Evolutionary conservation across 2,888 invertebrate genomes (phyloP).

Genomic region (Galerucella nymphaeae): DNA sequence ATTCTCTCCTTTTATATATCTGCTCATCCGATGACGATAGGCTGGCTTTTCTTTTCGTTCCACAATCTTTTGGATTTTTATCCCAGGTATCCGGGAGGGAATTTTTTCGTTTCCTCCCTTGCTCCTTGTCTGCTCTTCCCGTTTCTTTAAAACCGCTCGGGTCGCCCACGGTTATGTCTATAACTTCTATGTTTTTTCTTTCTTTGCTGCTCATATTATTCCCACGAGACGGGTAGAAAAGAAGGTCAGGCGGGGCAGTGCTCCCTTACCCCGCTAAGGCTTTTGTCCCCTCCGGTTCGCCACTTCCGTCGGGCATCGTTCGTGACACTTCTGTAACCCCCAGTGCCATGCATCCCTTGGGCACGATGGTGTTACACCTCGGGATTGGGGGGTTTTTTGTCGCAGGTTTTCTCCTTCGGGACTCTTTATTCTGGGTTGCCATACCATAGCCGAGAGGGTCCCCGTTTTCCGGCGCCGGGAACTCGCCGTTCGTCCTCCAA

Average conservation of each 20-base stretch:
- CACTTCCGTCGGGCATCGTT: no score
- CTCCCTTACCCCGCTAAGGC: neutral
- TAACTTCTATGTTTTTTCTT: neutral
- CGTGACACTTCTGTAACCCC: no score
- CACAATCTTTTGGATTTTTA: neutral
- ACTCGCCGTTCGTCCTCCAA: no score
- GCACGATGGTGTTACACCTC: no score
- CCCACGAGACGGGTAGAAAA: neutral
- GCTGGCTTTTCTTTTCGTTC: neutral
- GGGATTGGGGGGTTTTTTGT: no score
- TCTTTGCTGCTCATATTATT: neutral
- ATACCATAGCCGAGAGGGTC: no score
- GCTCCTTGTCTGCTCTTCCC: neutral
- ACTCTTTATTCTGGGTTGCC: no score
- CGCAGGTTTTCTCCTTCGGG: no score
- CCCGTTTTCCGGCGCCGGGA: no score
- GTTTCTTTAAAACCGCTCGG: neutral
- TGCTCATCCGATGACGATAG: constrained; percentile 1
- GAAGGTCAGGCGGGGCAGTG: neutral
- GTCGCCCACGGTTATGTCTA: neutral
- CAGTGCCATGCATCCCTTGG: no score
- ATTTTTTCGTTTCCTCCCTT: neutral
- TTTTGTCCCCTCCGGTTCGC: no score
- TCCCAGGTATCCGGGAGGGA: neutral
- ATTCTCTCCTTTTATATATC: neutral